A percentile compares a stretch with the other conserved stretches of the same genome.
These are phyloP conservation scores for Lycia hirtaria DNA, from an alignment of 2,888 invertebrate genomes.

Conservation along the genomic window DNA sequence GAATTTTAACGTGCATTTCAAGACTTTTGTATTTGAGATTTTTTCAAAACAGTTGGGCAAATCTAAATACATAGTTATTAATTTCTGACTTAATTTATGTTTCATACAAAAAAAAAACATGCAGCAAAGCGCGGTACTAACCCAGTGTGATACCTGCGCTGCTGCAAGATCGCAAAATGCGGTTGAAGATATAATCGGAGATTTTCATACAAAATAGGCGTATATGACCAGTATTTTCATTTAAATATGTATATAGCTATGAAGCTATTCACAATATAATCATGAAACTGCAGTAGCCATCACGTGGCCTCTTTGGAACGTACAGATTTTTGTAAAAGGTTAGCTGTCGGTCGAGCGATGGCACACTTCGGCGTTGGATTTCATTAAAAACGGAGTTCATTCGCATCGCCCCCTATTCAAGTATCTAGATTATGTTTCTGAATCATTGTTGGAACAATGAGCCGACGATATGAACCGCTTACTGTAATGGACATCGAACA, in stretches of 20 bases:
- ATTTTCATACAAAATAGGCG: too few relatives aligned
- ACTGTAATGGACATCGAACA: constrained; percentile 52
- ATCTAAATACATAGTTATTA: too few relatives aligned
- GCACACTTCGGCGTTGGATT: constrained; percentile 76
- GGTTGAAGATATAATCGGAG: too few relatives aligned
- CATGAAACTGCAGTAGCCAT: constrained; percentile 10
- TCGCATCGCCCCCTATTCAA: constrained; percentile 76
- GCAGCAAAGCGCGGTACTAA: too few relatives aligned
- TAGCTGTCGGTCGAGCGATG: constrained; percentile 69
- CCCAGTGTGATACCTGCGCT: too few relatives aligned
- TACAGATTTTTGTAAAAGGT: constrained; percentile 73
- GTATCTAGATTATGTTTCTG: constrained; percentile 72
- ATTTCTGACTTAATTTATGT: too few relatives aligned
- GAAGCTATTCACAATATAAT: too few relatives aligned
- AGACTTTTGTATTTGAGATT: too few relatives aligned
- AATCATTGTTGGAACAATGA: constrained; percentile 73
- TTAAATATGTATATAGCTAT: constrained; percentile 3
- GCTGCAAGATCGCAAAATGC: too few relatives aligned
- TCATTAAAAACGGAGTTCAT: constrained; percentile 80
- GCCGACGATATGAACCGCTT: constrained; percentile 41
- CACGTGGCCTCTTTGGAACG: constrained; percentile 55
- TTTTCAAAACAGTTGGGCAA: too few relatives aligned
- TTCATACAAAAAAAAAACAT: too few relatives aligned
- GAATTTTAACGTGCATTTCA: too few relatives aligned
- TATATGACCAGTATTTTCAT: neutral